phyloP scores from a whole-genome alignment of 2,888 invertebrate species.

The Thera britannica region DNA sequence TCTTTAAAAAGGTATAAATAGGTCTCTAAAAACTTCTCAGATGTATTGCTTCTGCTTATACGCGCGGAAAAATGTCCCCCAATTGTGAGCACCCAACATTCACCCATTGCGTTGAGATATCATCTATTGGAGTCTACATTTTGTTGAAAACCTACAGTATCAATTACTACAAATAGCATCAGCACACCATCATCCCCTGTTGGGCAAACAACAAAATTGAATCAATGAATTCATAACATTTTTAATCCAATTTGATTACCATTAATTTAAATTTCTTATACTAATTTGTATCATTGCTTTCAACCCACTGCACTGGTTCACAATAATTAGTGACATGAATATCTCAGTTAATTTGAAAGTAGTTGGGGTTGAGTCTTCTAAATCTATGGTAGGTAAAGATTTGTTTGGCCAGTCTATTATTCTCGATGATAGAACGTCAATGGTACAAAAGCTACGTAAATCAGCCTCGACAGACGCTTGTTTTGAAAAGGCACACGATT shows the following conservation, averaged over 20 bases:
- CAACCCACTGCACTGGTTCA: too few species aligned
- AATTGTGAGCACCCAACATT: conserved; percentile 40
- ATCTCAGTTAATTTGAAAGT: too few species aligned
- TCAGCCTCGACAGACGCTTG: conserved; percentile 59
- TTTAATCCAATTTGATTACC: too few species aligned
- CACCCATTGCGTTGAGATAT: conserved; percentile 21
- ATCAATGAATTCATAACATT: too few species aligned
- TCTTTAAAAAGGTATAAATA: background rate
- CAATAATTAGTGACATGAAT: too few species aligned
- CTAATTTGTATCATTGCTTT: too few species aligned
- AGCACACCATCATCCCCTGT: too few species aligned
- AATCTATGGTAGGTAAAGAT: background rate
- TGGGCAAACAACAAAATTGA: too few species aligned
- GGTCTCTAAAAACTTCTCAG: conserved; percentile 31
- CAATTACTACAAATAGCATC: background rate
- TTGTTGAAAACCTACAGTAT: background rate
- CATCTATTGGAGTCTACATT: conserved; percentile 18
- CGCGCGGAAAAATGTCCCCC: conserved; percentile 47
- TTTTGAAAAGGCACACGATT: conserved; percentile 70
- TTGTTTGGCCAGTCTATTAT: background rate
- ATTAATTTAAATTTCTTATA: too few species aligned
- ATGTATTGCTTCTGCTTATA: conserved; percentile 37
- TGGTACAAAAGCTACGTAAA: conserved; percentile 53
- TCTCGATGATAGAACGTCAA: conserved; percentile 10
- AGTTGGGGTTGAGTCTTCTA: background rate